Conservation (phyloP, 2,888 invertebrate species). For the Tortrix viridana region DNA sequence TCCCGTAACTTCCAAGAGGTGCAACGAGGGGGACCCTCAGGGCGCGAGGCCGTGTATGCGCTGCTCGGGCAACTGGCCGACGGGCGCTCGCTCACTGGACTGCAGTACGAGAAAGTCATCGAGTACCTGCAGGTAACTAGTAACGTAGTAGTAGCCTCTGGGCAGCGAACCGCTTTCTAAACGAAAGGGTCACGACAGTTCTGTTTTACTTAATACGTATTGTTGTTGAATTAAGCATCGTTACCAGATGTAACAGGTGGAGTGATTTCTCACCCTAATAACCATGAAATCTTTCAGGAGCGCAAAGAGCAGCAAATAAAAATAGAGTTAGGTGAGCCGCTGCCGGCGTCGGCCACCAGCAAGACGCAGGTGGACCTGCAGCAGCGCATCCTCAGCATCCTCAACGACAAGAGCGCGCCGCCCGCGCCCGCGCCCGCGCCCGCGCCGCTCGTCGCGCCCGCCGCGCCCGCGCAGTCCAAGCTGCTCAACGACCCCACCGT, state of each 20-base stretch:
- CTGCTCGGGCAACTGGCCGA: conserved; percentile 92
- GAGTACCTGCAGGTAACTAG: conserved; percentile 71
- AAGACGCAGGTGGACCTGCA: conserved; percentile 89
- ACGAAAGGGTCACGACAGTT: no score
- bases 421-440: conserved; percentile 46
- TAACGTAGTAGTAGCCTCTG: no score
- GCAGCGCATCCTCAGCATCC: conserved; percentile 90
- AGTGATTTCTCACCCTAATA: not conserved
- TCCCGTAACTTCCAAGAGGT: conserved; percentile 87
- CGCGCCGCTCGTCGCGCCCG: conserved; percentile 46
- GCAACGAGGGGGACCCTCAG: conserved; percentile 76
- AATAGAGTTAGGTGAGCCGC: conserved; percentile 88
- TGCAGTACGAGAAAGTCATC: conserved; percentile 91
- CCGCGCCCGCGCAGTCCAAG: conserved; percentile 67
- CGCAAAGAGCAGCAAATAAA: conserved; percentile 89
- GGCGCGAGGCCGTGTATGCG: conserved; percentile 87
- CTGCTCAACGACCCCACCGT: conserved; percentile 91
- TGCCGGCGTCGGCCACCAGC: conserved; percentile 66
- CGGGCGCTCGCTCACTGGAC: conserved; percentile 89
- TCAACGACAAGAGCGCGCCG: conserved; percentile 86
- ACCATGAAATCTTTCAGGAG: conserved; percentile 74
- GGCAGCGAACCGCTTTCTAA: no score
- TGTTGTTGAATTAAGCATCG: no score
- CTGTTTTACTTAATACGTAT: no score
- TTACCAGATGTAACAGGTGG: not conserved